Conservation (phyloP, 2,797 vertebrate species). For the Anabacerthia variegaticeps region DNA sequence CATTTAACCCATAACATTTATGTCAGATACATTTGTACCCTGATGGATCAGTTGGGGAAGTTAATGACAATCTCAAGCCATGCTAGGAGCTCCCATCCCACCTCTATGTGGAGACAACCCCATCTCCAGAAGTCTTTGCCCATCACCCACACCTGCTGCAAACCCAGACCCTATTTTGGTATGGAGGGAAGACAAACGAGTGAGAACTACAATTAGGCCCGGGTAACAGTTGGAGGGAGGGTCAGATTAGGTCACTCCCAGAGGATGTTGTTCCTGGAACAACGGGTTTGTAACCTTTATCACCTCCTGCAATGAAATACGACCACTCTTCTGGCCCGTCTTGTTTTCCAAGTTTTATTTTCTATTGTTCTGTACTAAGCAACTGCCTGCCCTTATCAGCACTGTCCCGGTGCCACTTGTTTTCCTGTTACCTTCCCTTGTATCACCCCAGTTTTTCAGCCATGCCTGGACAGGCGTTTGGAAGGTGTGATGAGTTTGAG, state of each 20-base stretch:
- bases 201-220: background rate
- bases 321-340: background rate
- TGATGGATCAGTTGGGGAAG: background rate
- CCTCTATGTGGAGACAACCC: background rate
- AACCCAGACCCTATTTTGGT: background rate
- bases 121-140: background rate
- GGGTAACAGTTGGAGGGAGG: background rate
- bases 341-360: constrained; percentile 21
- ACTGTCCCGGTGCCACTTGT: background rate
- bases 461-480: background rate
- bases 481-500: background rate
- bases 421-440: constrained; percentile 45
- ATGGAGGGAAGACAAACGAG: background rate
- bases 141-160: background rate
- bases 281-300: background rate
- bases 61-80: background rate
- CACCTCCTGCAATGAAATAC: background rate
- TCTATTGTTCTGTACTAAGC: constrained; percentile 24
- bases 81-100: background rate
- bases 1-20: background rate
- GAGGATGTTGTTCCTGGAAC: constrained; percentile 1
- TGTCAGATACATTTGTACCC: background rate
- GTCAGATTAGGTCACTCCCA: background rate
- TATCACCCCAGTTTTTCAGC: background rate
- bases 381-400: constrained; percentile 43